Evolutionary conservation across 2,113 vertebrate genomes (phyloP).

Genomic region (Cephalophus harveyi): DNA sequence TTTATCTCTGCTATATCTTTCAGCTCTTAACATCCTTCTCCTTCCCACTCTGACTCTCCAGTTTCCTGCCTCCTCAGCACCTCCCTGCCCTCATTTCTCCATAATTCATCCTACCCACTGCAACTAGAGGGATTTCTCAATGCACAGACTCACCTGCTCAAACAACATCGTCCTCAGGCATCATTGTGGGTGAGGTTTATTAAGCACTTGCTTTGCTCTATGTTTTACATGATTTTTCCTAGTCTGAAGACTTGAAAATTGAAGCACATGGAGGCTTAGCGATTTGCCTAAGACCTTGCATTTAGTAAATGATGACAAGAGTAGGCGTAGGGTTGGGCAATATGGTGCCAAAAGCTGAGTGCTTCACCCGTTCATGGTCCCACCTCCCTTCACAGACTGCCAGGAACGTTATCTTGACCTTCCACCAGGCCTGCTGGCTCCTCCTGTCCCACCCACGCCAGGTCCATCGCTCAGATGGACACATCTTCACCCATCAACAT

Average conservation of each 20-base stretch:
- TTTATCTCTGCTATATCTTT: background rate
- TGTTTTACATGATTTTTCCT: background rate
- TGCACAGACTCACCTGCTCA: background rate
- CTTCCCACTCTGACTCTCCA: background rate
- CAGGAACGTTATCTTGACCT: background rate
- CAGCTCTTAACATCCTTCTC: background rate
- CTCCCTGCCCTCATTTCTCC: background rate
- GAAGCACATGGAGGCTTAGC: background rate
- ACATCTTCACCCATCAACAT: fast-evolving
- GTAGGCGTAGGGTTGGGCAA: no score
- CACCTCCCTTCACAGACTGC: background rate
- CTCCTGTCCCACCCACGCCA: background rate
- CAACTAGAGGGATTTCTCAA: background rate
- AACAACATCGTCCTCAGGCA: fast-evolving
- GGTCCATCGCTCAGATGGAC: fast-evolving
- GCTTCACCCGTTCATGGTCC: fast-evolving
- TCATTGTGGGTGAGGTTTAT: fast-evolving
- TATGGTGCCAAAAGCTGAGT: fast-evolving
- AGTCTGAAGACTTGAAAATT: background rate
- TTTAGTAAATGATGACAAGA: background rate
- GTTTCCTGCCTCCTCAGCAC: background rate
- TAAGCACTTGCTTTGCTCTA: background rate
- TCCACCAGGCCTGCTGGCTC: background rate
- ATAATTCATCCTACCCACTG: background rate
- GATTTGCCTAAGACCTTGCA: background rate